These are phyloP conservation scores for Ellobius talpinus DNA, from an alignment of 2,113 vertebrate genomes.

Conservation along the genomic window DNA sequence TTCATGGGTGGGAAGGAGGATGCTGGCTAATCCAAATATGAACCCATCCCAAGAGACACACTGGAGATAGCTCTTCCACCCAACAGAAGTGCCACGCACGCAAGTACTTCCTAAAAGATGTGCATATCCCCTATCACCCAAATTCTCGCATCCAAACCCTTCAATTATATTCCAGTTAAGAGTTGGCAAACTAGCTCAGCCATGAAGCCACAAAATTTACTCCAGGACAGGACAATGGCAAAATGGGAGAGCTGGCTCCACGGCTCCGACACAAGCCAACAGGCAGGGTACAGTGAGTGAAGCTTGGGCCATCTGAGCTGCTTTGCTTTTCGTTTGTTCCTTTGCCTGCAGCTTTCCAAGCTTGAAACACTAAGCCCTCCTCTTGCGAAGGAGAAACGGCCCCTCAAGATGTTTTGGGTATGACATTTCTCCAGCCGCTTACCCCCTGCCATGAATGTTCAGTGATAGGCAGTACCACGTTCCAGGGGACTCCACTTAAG, in stretches of 20 bases:
- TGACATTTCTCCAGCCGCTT: neutral
- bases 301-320: neutral
- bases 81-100: neutral
- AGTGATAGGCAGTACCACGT: neutral
- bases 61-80: neutral
- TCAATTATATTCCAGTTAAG: neutral
- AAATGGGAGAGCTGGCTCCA: rapidly evolving
- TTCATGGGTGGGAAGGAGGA: neutral
- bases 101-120: neutral
- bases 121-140: neutral
- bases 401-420: neutral
- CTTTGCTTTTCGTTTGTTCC: neutral
- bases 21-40: neutral
- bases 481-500: neutral
- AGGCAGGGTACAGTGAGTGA: no score
- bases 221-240: neutral
- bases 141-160: neutral
- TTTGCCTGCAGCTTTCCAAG: conserved; percentile 1
- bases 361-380: neutral
- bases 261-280: neutral
- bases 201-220: neutral
- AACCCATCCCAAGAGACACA: neutral
- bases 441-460: neutral
- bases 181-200: neutral
- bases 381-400: neutral